Conservation (phyloP, 1,140 invertebrate species). For the Pseudomyrmex gracilis region DNA sequence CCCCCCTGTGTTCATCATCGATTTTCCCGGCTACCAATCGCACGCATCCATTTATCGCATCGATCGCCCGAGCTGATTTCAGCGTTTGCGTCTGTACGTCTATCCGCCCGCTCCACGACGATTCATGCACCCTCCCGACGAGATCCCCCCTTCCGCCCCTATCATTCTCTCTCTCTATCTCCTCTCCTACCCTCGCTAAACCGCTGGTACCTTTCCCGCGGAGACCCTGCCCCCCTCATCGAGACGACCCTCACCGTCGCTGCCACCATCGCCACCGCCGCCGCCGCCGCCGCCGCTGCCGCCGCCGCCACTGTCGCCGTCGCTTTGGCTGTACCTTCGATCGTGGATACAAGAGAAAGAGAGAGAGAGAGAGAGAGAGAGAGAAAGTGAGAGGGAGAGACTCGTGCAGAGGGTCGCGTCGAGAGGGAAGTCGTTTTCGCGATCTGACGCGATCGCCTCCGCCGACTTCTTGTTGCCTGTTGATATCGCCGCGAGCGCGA, state of each 20-base stretch:
- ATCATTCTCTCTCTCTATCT: slow-evolving; percentile 1
- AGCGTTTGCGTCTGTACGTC: slow-evolving; percentile 82
- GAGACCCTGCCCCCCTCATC: slow-evolving; percentile 42
- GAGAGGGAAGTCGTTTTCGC: slow-evolving; percentile 32
- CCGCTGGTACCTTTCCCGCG: slow-evolving; percentile 57
- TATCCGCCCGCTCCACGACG: slow-evolving; percentile 72
- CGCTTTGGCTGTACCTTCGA: slow-evolving; percentile 60
- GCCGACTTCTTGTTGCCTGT: slow-evolving; percentile 57
- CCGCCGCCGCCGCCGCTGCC: slow-evolving; percentile 11
- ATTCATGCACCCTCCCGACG: slow-evolving; percentile 67
- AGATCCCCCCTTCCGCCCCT: slow-evolving; percentile 18
- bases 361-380: not conserved
- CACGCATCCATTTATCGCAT: slow-evolving; percentile 86
- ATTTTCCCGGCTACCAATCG: slow-evolving; percentile 85
- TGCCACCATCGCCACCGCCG: not conserved
- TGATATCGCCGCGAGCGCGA: slow-evolving; percentile 39
- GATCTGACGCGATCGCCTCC: not conserved
- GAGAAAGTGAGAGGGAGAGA: slow-evolving; percentile 38
- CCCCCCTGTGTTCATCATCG: slow-evolving; percentile 84
- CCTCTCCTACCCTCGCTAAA: not conserved
- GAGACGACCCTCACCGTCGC: slow-evolving; percentile 37
- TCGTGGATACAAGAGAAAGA: slow-evolving; percentile 50
- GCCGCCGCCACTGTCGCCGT: not conserved
- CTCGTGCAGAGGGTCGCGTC: slow-evolving; percentile 48
- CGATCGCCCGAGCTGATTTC: slow-evolving; percentile 84